These are phyloP conservation scores for Chaetodon auriga DNA, from an alignment of 2,113 vertebrate genomes.

Conservation along the genomic window DNA sequence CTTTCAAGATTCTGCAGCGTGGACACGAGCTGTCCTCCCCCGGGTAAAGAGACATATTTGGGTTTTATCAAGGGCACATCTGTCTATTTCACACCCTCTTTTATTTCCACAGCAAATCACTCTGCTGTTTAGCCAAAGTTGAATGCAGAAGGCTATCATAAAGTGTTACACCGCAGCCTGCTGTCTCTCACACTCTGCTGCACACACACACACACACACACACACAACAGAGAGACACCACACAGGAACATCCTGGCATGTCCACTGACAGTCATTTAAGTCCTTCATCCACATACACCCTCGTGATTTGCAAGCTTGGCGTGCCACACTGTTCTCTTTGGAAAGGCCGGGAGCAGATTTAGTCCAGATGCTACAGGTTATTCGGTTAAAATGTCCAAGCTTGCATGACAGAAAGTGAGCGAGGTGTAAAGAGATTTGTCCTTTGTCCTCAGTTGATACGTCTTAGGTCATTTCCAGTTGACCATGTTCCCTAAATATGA, in stretches of 20 bases:
- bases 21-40: background rate
- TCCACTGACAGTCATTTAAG: slow-evolving; percentile 45
- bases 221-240: background rate
- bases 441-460: background rate
- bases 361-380: slow-evolving; percentile 70
- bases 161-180: background rate
- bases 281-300: slow-evolving; percentile 49
- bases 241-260: slow-evolving; percentile 41
- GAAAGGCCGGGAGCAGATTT: slow-evolving; percentile 51
- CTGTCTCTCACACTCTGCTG: slow-evolving; percentile 15
- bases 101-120: slow-evolving; percentile 21
- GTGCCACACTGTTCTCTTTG: slow-evolving; percentile 18
- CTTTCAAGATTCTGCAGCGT: background rate
- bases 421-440: background rate
- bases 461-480: background rate
- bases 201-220: slow-evolving; percentile 12
- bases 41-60: background rate
- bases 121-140: slow-evolving; percentile 5
- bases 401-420: slow-evolving; percentile 28
- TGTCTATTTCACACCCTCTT: slow-evolving; percentile 26
- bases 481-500: background rate
- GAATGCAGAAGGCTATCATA: background rate
- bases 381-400: slow-evolving; percentile 29
- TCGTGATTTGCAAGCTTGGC: slow-evolving; percentile 64
- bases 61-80: slow-evolving; percentile 3